phyloP scores from a whole-genome alignment of 1,140 invertebrate species.

The Artemia franciscana region DNA sequence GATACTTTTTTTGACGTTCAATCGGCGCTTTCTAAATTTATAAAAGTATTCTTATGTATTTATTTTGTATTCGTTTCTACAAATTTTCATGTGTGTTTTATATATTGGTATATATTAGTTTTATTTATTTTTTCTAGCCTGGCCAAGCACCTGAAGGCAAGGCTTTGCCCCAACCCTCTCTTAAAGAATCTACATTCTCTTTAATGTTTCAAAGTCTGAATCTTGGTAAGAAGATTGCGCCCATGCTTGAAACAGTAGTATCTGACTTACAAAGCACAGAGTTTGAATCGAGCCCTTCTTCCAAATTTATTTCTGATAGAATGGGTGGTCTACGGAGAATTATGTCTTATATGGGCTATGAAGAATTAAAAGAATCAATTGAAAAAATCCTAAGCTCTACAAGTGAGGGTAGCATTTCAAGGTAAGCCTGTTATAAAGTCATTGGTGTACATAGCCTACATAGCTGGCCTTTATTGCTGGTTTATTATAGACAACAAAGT shows the following conservation, averaged over 20 bases:
- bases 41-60: too few relatives aligned
- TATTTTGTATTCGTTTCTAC: too few relatives aligned
- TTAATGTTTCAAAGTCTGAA: not conserved
- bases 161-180: not conserved
- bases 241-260: not conserved
- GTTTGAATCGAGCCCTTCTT: not conserved
- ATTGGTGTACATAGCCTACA: too few relatives aligned
- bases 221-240: not conserved
- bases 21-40: too few relatives aligned
- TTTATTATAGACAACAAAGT: too few relatives aligned
- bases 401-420: not conserved
- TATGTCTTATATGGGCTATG: not conserved
- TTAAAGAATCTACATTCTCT: not conserved
- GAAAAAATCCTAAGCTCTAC: not conserved
- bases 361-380: not conserved
- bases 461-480: too few relatives aligned
- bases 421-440: not conserved
- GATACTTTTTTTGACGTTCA: too few relatives aligned
- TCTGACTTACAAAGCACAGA: not conserved
- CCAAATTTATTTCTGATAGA: not conserved
- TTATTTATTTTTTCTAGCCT: too few relatives aligned
- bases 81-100: too few relatives aligned
- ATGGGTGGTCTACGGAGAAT: not conserved
- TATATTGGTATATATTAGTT: too few relatives aligned
- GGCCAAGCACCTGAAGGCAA: not conserved